Percentiles rank a stretch among this genome's conserved stretches.
Evolutionary conservation across 2,888 invertebrate species (phyloP).

Genomic region (Seira ritae): DNA sequence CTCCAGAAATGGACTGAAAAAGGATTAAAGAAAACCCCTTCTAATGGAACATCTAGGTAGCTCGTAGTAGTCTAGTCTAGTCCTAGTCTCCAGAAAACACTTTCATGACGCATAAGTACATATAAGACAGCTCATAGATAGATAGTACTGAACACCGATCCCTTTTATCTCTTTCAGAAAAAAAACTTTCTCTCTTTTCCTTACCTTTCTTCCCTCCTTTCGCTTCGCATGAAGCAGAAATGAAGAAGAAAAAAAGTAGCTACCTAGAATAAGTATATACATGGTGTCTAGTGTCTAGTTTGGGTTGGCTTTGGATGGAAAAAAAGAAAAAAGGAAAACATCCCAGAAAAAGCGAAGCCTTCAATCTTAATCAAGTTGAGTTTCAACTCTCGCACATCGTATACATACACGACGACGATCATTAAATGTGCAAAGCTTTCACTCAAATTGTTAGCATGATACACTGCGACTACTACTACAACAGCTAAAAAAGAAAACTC

Average conservation of each 20-base stretch:
- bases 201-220: slow-evolving; percentile 27
- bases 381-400: not conserved
- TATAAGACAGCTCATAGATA: not conserved
- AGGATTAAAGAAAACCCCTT: slow-evolving; percentile 1
- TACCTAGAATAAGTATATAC: too few relatives aligned
- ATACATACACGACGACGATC: not conserved
- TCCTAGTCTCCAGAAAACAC: not conserved
- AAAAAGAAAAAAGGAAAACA: too few relatives aligned
- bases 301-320: too few relatives aligned
- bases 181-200: slow-evolving; percentile 10
- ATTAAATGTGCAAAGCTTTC: slow-evolving; percentile 12
- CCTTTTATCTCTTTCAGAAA: slow-evolving; percentile 19
- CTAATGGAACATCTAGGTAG: slow-evolving; percentile 4
- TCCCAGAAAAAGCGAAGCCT: slow-evolving; percentile 17
- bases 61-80: not conserved
- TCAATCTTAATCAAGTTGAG: slow-evolving; percentile 55
- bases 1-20: slow-evolving; percentile 2
- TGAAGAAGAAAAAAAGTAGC: too few relatives aligned
- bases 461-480: too few relatives aligned
- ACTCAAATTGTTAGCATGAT: not conserved
- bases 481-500: too few relatives aligned
- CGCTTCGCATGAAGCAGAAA: too few relatives aligned
- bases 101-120: not conserved
- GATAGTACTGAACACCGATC: not conserved
- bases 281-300: too few relatives aligned